Base-by-base conservation (phyloP, 2,888 invertebrate species). In the Andrena haemorrhoa region DNA sequence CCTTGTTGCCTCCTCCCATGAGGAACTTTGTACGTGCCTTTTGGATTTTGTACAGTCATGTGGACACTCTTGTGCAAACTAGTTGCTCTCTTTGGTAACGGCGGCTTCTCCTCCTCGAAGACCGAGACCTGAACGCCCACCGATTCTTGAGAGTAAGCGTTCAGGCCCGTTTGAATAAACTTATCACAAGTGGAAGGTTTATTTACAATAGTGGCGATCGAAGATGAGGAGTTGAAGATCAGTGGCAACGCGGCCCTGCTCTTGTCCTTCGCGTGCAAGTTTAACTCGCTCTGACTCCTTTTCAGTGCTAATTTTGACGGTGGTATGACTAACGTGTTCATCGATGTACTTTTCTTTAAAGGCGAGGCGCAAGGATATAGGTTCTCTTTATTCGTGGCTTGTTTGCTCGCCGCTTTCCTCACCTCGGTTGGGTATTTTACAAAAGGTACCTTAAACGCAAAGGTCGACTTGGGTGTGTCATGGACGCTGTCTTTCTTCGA, bases 191-290 rank as follows among this genome's bases (percentile, higher is more conserved):
- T 93, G 0, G 83, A 41, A 5, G 93, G 93, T 84, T 92, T 94
- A 68, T 86, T 91, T 12, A 94, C 93, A 61, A 94, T 92, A 1
- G 94, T 94, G 0, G 94, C 92, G 31, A 94, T 92, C 2, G 94
- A 94, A 1, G 94, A 94, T 0, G 94, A 91, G 0, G 94, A 94
- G 63, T 93, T 89, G 61, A 93, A 94, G n/a, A 93, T 92, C 8
- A 92, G 63, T 2, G 91, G 88, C 16, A 90, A 82, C 3, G 84
- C 47, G 3, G 79, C 71, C 49, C 75, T 86, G 20, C 88, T 87
- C 61, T 88, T 91, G 35, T 92, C 92, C 3, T 87, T 90, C 5
- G 69, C 89, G n/a, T 88, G 86, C 2, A 94, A 73, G 77, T 93
- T 93, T 2, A 93, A 80, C 58, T 94, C 94, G 81, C 94, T 94